phyloP scores from a whole-genome alignment of 2,113 vertebrate genomes.

The Gila orcuttii region DNA sequence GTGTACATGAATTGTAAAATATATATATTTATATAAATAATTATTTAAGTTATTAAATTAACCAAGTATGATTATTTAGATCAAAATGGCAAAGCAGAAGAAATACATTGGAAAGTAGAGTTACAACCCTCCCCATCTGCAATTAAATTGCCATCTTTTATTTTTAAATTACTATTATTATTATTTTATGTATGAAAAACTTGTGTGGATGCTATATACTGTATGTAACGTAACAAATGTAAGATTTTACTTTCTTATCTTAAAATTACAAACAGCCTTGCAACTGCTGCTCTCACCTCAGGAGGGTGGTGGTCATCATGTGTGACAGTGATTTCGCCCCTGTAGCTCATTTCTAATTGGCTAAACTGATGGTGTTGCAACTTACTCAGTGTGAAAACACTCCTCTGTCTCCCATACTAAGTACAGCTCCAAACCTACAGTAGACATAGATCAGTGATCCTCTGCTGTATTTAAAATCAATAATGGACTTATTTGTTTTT shows the following conservation, averaged over 20 bases:
- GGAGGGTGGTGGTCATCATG: slow-evolving; percentile 21
- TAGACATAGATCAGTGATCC: neutral
- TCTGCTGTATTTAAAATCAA: slow-evolving; percentile 5
- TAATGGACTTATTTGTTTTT: neutral
- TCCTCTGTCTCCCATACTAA: neutral
- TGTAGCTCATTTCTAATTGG: slow-evolving; percentile 29
- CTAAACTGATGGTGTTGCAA: slow-evolving; percentile 17
- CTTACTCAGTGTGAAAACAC: slow-evolving; percentile 8
- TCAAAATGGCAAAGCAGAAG: neutral
- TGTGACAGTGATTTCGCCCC: slow-evolving; percentile 18
- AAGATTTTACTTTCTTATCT: neutral
- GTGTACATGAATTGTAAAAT: neutral
- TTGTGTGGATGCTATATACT: neutral
- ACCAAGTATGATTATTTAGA: neutral
- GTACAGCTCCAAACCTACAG: neutral
- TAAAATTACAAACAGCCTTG: neutral
- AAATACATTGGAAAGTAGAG: neutral
- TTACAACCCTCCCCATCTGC: neutral
- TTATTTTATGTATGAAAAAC: neutral
- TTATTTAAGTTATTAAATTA: neutral
- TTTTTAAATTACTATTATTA: neutral
- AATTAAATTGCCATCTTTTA: neutral
- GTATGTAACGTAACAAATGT: neutral
- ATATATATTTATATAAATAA: neutral
- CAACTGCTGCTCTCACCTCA: neutral